Conservation (phyloP, 2,113 vertebrate species). For the Osmerus mordax region DNA sequence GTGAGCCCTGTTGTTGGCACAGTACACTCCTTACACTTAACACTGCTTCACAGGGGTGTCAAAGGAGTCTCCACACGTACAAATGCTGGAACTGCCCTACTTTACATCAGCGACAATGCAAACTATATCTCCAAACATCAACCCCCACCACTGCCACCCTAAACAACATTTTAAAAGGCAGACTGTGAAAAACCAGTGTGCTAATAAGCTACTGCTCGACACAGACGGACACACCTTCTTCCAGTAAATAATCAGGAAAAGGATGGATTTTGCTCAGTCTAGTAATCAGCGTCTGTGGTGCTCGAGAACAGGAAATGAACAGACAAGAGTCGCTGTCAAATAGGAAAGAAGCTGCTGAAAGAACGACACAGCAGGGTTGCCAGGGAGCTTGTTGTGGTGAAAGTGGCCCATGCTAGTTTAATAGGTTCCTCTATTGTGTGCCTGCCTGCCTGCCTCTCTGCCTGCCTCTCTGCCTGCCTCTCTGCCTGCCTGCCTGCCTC, state of each 20-base stretch:
- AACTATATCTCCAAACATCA: too few relatives aligned
- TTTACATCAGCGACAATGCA: too few relatives aligned
- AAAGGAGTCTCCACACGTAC: too few relatives aligned
- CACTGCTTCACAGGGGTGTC: too few relatives aligned
- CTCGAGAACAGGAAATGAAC: constrained; percentile 47
- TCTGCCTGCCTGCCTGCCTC: constrained; percentile 3
- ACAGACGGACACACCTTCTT: constrained; percentile 46
- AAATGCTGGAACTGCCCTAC: too few relatives aligned
- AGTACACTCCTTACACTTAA: too few relatives aligned
- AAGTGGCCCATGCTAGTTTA: constrained; percentile 33
- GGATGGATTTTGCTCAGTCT: constrained; percentile 27
- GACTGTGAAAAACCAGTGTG: constrained; percentile 2
- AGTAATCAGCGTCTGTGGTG: constrained; percentile 50
- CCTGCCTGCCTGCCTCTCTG: constrained; percentile 1
- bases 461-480: constrained; percentile 13
- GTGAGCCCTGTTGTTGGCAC: too few relatives aligned
- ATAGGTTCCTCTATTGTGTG: constrained; percentile 36
- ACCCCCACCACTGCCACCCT: too few relatives aligned
- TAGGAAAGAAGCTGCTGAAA: neutral
- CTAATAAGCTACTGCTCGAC: too few relatives aligned
- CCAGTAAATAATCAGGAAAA: constrained; percentile 29
- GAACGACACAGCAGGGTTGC: constrained; percentile 46
- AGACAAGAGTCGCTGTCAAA: constrained; percentile 15
- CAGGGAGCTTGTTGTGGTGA: constrained; percentile 53
- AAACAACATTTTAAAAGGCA: too few relatives aligned